phyloP scores from a whole-genome alignment of 2,888 invertebrate genomes.

The Chrysotoxum bicinctum region DNA sequence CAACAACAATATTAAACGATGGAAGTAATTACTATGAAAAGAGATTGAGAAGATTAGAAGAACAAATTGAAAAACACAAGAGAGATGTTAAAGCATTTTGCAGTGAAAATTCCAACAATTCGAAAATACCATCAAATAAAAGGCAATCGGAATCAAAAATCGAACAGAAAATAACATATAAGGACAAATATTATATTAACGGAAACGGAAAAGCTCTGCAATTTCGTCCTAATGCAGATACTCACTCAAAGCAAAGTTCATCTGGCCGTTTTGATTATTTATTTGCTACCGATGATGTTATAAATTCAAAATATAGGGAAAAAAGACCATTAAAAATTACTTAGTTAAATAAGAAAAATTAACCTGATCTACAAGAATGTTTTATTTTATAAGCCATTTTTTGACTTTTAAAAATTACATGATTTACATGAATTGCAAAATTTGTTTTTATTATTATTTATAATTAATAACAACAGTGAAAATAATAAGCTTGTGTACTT shows the following conservation, averaged over 20 bases:
- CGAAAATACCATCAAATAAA: conserved; percentile 21
- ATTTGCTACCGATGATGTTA: conserved; percentile 21
- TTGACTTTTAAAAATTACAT: conserved; percentile 47
- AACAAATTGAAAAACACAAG: conserved; percentile 77
- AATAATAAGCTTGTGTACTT: too few relatives aligned
- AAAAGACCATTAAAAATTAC: conserved; percentile 41
- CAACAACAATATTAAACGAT: conserved; percentile 26
- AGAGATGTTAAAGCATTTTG: conserved; percentile 77
- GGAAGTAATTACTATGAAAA: conserved; percentile 76
- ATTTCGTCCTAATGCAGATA: conserved; percentile 4
- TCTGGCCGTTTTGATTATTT: conserved; percentile 26
- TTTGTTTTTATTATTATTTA: not conserved
- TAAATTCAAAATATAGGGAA: conserved; percentile 35
- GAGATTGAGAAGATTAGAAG: conserved; percentile 76
- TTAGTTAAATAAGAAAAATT: conserved; percentile 40
- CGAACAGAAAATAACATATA: conserved; percentile 13
- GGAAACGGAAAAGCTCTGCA: conserved; percentile 31
- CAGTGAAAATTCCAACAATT: conserved; percentile 68
- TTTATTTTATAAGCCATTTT: conserved; percentile 54
- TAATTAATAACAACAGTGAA: too few relatives aligned
- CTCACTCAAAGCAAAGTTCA: conserved; percentile 5
- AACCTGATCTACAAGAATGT: conserved; percentile 20
- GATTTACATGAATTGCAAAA: not conserved
- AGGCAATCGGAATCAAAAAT: conserved; percentile 6
- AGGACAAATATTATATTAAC: conserved; percentile 39